Conservation (phyloP, 35 echinoderm and acorn worm genomes). For the Apostichopus californicus region DNA sequence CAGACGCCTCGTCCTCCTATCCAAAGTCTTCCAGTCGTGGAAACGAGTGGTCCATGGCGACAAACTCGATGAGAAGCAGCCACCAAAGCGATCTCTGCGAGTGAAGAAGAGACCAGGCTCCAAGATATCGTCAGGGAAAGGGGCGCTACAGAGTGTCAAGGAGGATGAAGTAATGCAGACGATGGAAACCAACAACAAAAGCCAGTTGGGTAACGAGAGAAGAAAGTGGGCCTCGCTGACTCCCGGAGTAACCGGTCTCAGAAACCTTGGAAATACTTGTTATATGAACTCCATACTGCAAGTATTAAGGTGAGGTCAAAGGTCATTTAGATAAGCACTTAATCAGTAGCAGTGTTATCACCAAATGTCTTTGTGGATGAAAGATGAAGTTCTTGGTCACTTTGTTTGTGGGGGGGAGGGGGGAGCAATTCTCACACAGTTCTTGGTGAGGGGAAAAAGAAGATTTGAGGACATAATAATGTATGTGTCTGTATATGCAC, state of each 20-base stretch:
- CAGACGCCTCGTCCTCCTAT: slow-evolving; percentile 75
- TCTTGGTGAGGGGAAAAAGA: too few relatives aligned
- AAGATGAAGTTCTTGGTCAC: too few relatives aligned
- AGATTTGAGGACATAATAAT: too few relatives aligned
- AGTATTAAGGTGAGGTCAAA: slow-evolving; percentile 66
- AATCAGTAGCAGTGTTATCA: too few relatives aligned
- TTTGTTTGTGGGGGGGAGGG: too few relatives aligned
- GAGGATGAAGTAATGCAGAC: slow-evolving; percentile 2
- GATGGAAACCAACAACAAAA: background rate
- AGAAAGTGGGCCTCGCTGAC: slow-evolving; percentile 86
- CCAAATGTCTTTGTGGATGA: too few relatives aligned
- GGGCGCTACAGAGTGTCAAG: background rate
- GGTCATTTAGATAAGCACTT: too few relatives aligned
- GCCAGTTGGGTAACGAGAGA: slow-evolving; percentile 41
- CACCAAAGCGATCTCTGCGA: slow-evolving; percentile 31
- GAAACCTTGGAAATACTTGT: slow-evolving; percentile 96
- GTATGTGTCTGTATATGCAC: too few relatives aligned
- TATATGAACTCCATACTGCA: slow-evolving; percentile 98
- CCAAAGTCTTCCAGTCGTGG: slow-evolving; percentile 81
- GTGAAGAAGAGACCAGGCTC: slow-evolving; percentile 10
- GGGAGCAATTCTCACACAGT: too few relatives aligned
- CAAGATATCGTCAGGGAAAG: background rate
- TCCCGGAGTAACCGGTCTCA: slow-evolving; percentile 87
- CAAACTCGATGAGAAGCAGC: slow-evolving; percentile 33
- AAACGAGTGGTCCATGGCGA: slow-evolving; percentile 69